Percentiles rank a stretch among this genome's conserved stretches.
Evolutionary conservation across 1,140 invertebrate species (phyloP).

Genomic region (Diorhabda sublineata): DNA sequence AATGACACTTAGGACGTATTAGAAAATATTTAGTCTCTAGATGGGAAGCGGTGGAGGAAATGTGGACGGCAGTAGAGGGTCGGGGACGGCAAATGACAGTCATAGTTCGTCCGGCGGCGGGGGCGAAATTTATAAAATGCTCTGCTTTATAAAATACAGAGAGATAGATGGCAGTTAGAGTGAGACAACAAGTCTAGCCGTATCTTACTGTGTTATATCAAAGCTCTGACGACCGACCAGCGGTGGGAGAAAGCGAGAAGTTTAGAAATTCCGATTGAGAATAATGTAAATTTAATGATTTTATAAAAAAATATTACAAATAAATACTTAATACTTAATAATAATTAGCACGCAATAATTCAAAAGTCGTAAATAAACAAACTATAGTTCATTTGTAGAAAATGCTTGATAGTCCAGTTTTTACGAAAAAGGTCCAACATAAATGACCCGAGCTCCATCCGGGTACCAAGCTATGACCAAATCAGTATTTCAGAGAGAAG

Average conservation of each 20-base stretch:
- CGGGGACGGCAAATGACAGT: slow-evolving; percentile 8
- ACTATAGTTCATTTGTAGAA: too few species aligned
- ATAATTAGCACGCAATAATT: too few species aligned
- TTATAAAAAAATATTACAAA: too few species aligned
- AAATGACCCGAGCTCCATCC: too few species aligned
- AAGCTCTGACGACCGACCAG: slow-evolving; percentile 4
- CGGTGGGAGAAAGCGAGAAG: slow-evolving; percentile 3
- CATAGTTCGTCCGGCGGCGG: slow-evolving; percentile 4
- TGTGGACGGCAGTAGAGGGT: not conserved
- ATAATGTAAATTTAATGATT: too few species aligned
- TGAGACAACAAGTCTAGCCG: not conserved
- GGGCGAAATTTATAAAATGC: slow-evolving; percentile 13
- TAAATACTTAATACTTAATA: too few species aligned
- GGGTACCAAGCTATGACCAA: too few species aligned
- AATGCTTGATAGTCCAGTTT: too few species aligned
- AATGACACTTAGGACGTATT: slow-evolving; percentile 19
- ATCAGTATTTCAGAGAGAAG: too few species aligned
- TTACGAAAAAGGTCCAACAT: too few species aligned
- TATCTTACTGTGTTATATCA: slow-evolving; percentile 12
- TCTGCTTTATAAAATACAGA: not conserved
- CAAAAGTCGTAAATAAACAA: too few species aligned
- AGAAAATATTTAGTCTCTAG: slow-evolving; percentile 16
- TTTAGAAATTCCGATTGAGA: not conserved
- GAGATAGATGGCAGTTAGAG: slow-evolving; percentile 3
- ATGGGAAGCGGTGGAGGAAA: not conserved